Evolutionary conservation across 2,888 invertebrate species (phyloP), one percentile per base, ranked within the genome.

Genomic region (Pseudolycoriella hygida): DNA sequence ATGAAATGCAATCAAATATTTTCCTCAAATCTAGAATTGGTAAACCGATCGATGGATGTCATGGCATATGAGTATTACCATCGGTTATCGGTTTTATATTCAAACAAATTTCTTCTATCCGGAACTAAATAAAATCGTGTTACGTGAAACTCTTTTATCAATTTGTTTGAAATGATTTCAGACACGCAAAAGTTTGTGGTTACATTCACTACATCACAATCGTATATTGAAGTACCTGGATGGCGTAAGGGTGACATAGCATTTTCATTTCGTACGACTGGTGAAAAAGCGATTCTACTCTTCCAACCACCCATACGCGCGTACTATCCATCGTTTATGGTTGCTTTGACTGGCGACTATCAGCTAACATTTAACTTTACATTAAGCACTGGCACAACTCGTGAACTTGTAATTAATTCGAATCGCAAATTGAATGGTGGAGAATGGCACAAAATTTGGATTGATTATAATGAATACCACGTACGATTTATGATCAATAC

Each of bases 361-460:
- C 82, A 83, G 54, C 66, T 90, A 50, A 87, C 87, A 8, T 89
- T 90, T 64, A 88, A 89, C 62, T 90, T 89, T 56, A 87, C 89
- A 0, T 67, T 87, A 25, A 88, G 84, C 66, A 88, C 84, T 32
- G 87, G 84, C 0, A 79, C 79, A 6, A 80, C 82, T 42, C 76
- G 84, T 51, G 84, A 83, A 58, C 67, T 88, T 48, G 85, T 83
- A 40, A 84, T 93, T 50, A 80, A 80, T 56, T 88, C 88, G 3
- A 76, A 79, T 51, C 70, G 82, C 40, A 79, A 81, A 58, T 69
- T 94, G 42, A 92, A 90, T 60, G 84, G 85, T 43, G 93, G 92
- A 1, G 88, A 90, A 60, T 94, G 93, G 94, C 93, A 94, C 62
- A 88, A 90, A 66, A 80, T 93, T 51, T 87, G 88, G 85, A 87